Conservation (phyloP, 2,797 vertebrate species). For the Urosaurus nigricauda region DNA sequence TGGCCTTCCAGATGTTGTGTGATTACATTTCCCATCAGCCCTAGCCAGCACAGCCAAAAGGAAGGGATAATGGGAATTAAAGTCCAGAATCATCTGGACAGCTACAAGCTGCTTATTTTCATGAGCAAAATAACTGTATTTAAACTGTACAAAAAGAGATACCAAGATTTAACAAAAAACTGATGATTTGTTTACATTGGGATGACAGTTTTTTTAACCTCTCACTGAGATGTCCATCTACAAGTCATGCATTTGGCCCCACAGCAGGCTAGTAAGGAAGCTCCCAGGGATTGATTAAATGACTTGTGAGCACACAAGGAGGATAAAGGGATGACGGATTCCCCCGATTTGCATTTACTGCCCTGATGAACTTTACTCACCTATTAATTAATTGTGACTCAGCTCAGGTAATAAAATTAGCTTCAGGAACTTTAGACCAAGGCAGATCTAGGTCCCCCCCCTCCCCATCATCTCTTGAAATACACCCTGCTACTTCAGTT, state of each 20-base stretch:
- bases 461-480: background rate
- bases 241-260: background rate
- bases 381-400: background rate
- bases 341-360: background rate
- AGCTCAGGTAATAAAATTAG: slow-evolving; percentile 7
- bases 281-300: background rate
- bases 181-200: slow-evolving; percentile 5
- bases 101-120: background rate
- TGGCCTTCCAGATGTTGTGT: background rate
- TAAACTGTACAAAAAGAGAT: background rate
- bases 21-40: background rate
- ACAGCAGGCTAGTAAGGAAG: background rate
- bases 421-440: background rate
- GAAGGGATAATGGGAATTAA: background rate
- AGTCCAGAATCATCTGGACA: background rate
- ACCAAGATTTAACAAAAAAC: background rate
- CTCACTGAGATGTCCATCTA: slow-evolving; percentile 12
- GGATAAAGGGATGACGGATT: background rate
- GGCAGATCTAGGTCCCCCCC: background rate
- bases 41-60: background rate
- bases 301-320: background rate
- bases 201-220: background rate
- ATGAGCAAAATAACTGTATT: background rate
- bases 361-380: background rate
- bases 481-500: background rate